A percentile compares a stretch with the other conserved stretches of the same genome.
Conservation (phyloP, 1,140 invertebrate genomes). For the Tetramorium alpestre region DNA sequence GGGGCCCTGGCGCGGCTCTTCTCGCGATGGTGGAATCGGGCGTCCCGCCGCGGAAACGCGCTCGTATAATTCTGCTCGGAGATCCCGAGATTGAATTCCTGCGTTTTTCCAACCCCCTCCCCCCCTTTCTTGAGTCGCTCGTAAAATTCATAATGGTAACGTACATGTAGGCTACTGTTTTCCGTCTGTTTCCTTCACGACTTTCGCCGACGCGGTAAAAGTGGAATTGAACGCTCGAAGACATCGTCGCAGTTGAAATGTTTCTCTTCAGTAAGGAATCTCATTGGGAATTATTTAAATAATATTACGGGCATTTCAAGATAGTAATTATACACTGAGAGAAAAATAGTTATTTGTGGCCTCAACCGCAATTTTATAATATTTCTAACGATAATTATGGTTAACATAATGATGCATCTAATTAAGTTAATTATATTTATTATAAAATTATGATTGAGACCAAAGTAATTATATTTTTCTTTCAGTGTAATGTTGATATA, state of each 20-base stretch:
- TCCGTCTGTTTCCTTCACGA: not conserved
- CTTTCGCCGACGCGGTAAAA: not conserved
- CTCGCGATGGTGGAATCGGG: conserved; percentile 32
- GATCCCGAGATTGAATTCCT: conserved; percentile 52
- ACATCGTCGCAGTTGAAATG: not conserved
- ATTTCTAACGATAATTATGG: no score
- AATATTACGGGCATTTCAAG: not conserved
- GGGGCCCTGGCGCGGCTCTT: conserved; percentile 13
- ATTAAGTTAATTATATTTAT: no score
- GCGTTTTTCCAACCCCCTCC: conserved; percentile 24
- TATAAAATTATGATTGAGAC: no score
- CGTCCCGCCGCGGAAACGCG: conserved; percentile 51
- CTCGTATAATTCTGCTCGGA: conserved; percentile 33
- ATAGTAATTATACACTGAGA: not conserved
- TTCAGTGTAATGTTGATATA: not conserved
- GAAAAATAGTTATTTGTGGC: no score
- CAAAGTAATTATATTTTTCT: no score
- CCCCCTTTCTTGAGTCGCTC: conserved; percentile 17
- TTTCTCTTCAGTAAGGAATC: not conserved
- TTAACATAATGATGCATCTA: no score
- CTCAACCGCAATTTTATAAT: no score
- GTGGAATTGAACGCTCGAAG: not conserved
- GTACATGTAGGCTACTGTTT: not conserved
- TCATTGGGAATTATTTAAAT: not conserved
- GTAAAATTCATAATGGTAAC: conserved; percentile 45